These are phyloP conservation scores for Lanius ludovicianus DNA, from an alignment of 2,113 vertebrate species.

Conservation along the genomic window DNA sequence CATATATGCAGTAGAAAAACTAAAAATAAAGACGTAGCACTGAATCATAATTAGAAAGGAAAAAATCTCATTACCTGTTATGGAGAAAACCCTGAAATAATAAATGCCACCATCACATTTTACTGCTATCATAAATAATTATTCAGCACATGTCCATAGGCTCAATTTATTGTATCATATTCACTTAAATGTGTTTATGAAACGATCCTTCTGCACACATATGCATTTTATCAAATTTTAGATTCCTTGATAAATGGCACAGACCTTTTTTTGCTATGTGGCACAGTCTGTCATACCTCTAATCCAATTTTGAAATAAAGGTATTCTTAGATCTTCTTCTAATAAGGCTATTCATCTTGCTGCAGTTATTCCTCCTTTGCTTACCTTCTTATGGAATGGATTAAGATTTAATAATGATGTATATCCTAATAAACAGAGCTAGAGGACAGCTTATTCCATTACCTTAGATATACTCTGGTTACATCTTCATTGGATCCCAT, in stretches of 20 bases:
- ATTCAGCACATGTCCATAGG: constrained; percentile 42
- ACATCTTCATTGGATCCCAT: not conserved
- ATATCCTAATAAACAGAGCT: constrained; percentile 19
- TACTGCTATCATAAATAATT: constrained; percentile 49
- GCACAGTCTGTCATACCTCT: not conserved
- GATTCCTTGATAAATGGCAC: constrained; percentile 36
- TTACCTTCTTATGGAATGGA: constrained; percentile 7
- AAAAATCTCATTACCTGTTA: not conserved
- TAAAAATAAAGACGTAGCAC: not conserved
- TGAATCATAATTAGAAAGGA: not conserved
- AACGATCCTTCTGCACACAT: not conserved
- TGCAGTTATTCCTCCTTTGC: not conserved
- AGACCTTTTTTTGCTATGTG: not conserved
- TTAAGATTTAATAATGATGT: constrained; percentile 38
- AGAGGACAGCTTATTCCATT: not conserved
- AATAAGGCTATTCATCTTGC: constrained; percentile 16
- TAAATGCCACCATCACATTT: constrained; percentile 32
- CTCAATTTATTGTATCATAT: constrained; percentile 58
- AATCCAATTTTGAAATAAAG: constrained; percentile 51
- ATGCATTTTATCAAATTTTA: constrained; percentile 39
- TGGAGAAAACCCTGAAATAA: constrained; percentile 22
- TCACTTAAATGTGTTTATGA: constrained; percentile 58
- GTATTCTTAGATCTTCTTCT: constrained; percentile 20
- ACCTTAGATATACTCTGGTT: not conserved
- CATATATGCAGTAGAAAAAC: not conserved